Percentiles rank a stretch among this genome's conserved stretches.
Conservation (phyloP, 2,888 invertebrate species). For the Drosophila kambysellisi region DNA sequence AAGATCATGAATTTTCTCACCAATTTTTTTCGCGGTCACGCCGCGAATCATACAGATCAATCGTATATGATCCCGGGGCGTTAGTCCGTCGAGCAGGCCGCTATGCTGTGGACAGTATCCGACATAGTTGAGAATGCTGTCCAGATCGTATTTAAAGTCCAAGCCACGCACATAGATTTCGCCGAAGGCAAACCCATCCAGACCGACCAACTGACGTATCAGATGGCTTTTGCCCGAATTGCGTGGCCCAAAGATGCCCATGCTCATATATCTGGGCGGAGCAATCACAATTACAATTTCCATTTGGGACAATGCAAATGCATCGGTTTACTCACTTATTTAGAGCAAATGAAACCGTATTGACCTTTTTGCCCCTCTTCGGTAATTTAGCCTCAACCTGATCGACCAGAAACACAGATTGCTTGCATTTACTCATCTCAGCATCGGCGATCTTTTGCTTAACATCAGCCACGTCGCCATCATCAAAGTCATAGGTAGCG, state of each 20-base stretch:
- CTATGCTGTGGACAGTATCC: conserved; percentile 89
- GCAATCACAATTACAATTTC: neutral
- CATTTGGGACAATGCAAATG: neutral
- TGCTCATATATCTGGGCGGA: conserved; percentile 87
- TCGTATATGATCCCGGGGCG: conserved; percentile 88
- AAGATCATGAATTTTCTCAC: conserved; percentile 84
- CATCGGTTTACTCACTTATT: conserved; percentile 62
- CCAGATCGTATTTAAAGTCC: conserved; percentile 86
- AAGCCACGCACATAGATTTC: conserved; percentile 88
- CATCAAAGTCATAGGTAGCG: conserved; percentile 83
- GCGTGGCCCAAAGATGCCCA: conserved; percentile 92
- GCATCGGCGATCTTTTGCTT: conserved; percentile 85
- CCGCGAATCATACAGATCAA: conserved; percentile 89
- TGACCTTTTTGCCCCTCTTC: conserved; percentile 40
- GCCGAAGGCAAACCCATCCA: conserved; percentile 89
- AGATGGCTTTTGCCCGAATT: conserved; percentile 94
- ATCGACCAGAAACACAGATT: conserved; percentile 85
- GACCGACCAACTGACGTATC: conserved; percentile 94
- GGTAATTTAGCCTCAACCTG: conserved; percentile 76
- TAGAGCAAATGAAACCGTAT: conserved; percentile 78
- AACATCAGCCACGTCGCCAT: conserved; percentile 87
- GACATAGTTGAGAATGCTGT: conserved; percentile 87
- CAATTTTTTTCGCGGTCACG: conserved; percentile 81
- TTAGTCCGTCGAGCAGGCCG: conserved; percentile 88
- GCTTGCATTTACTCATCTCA: conserved; percentile 82